Evolutionary conservation across 2,888 invertebrate species (phyloP), one percentile per base, ranked within the genome.

Genomic region (Cantharis flavilabris): DNA sequence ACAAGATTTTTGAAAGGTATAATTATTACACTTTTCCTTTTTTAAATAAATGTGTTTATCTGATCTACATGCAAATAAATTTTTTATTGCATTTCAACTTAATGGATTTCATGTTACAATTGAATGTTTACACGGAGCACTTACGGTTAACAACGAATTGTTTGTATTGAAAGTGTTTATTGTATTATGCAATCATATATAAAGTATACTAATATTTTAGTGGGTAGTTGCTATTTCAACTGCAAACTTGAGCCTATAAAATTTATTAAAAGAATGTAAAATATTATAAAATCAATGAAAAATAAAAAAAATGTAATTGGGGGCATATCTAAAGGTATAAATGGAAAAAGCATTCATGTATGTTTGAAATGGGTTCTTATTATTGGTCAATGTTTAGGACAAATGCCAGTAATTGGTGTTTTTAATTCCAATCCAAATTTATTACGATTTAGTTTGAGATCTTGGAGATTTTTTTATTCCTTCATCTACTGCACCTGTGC

Each of bases 311-410:
- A 49, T n/a, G 49, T 5, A 49, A 49, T 2, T 49, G 49, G n/a
- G n/a, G n/a, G 13, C 4, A 33, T 13, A 33, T n/a, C n/a, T 18
- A 9, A 33, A 4, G 33, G 3, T 33, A 33, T 7, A 4, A 63
- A 33, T 9, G 20, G 20, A 2, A 69, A 64, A 62, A 75, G 62
- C 26, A 65, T 76, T 4, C 77, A 79, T 28, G 20, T 13, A 64
- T 71, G 73, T 13, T 62, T 77, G 20, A 77, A 73, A 77, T 79
- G 77, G 75, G 30, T 79, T 2, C 9, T 81, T 13, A 65, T 81
- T 9, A 30, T 80, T 16, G 80, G 80, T 9, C 80, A 81, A 69
- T 80, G 79, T 78, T 80, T 80, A 62, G 80, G 79, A 2, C 78
- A 77, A 69, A 76, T 81, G 70, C 81, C 81, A 9, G 76, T 81